Evolutionary conservation across 2,113 vertebrate genomes (phyloP).

Genomic region (Calypte anna): DNA sequence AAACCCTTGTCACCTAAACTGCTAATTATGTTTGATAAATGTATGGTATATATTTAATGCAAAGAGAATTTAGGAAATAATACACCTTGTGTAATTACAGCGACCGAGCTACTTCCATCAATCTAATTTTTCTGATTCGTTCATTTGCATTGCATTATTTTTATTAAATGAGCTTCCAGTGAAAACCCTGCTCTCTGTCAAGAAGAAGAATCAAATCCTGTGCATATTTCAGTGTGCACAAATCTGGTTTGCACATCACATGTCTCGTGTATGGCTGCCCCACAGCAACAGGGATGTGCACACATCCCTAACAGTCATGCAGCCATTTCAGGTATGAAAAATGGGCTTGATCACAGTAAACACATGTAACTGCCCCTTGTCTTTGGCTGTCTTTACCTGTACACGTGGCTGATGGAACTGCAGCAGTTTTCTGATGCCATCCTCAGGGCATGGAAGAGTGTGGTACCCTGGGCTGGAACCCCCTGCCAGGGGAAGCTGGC

Average conservation of each 20-base stretch:
- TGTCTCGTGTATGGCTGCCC: neutral
- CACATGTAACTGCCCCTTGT: neutral
- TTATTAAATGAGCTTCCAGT: conserved; percentile 78
- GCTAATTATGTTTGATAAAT: conserved; percentile 88
- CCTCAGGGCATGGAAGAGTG: neutral
- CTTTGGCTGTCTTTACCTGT: neutral
- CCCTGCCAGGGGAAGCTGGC: neutral
- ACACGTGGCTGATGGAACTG: neutral
- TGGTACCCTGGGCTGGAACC: neutral
- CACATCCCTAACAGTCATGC: accelerated
- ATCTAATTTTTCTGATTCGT: conserved; percentile 80
- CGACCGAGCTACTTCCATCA: conserved; percentile 77
- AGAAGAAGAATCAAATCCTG: conserved; percentile 7
- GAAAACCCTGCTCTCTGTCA: conserved; percentile 59
- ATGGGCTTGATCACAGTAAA: neutral
- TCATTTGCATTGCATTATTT: conserved; percentile 82
- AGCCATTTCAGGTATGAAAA: neutral
- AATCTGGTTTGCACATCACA: neutral
- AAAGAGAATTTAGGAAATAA: conserved; percentile 82
- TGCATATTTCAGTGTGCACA: neutral
- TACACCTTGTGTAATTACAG: conserved; percentile 84
- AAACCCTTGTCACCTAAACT: conserved; percentile 85
- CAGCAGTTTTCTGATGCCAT: neutral
- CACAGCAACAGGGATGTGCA: neutral
- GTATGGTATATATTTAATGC: conserved; percentile 82